These are phyloP conservation scores for Xenopus borealis DNA, from an alignment of 2,113 vertebrate species.

Conservation along the genomic window DNA sequence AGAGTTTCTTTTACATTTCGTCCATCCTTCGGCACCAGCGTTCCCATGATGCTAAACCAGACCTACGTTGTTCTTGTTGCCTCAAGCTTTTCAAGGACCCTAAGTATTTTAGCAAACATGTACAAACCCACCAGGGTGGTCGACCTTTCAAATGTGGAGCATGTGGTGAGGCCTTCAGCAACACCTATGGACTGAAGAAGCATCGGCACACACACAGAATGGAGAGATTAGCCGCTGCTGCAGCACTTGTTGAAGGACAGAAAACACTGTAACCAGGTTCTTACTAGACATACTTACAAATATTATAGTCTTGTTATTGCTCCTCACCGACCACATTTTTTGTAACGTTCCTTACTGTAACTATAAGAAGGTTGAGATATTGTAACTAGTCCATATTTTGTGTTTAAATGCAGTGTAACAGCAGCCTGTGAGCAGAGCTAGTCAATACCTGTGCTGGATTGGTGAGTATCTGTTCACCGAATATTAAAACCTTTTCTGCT, in stretches of 20 bases:
- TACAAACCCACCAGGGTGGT: slow-evolving; percentile 62
- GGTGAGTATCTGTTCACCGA: too few relatives aligned
- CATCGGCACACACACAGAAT: slow-evolving; percentile 62
- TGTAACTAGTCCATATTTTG: background rate
- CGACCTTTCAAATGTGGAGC: slow-evolving; percentile 63
- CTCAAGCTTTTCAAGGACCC: slow-evolving; percentile 69
- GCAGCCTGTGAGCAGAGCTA: too few relatives aligned
- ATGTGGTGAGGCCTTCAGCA: slow-evolving; percentile 64
- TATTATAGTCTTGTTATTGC: background rate
- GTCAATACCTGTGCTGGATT: too few relatives aligned
- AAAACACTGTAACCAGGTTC: background rate
- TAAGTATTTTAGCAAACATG: slow-evolving; percentile 63
- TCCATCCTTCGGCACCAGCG: slow-evolving; percentile 66
- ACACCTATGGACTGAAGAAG: slow-evolving; percentile 65
- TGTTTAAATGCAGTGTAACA: background rate
- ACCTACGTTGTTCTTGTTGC: slow-evolving; percentile 61
- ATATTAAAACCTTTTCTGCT: too few relatives aligned
- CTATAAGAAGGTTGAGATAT: background rate
- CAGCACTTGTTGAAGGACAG: slow-evolving; percentile 22
- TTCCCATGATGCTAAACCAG: slow-evolving; percentile 54
- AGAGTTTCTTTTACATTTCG: slow-evolving; percentile 68
- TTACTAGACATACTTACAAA: background rate
- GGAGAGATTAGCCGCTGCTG: slow-evolving; percentile 43
- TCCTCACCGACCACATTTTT: background rate
- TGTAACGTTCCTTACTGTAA: background rate